Evolutionary conservation across 2,888 invertebrate species (phyloP), one percentile per base, ranked within the genome.

Genomic region (Invenusta paracnida): DNA sequence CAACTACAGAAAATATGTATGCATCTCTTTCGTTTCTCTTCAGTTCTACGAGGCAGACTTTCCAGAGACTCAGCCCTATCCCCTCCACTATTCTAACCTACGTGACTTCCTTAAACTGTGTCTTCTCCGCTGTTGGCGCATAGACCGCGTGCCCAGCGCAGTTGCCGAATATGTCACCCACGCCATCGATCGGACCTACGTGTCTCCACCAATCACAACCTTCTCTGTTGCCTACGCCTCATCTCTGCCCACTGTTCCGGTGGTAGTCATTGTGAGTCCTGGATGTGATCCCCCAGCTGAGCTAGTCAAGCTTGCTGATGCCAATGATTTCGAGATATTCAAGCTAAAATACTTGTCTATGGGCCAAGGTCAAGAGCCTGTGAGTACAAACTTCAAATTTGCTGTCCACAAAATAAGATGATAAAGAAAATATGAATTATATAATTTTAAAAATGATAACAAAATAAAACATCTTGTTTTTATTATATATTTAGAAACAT

Each of bases 331-430:
- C 79, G 85, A 82, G 29, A 83, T 23, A 23, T 29, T 31, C 25
- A 31, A 27, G 67, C 27, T 87, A 25, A 87, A 86, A 29, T 85
- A 79, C 79, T 29, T 87, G 11, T 87, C 87, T 1, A 73, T 87
- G 86, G 87, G 87, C 17, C 86, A 87, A 30, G 87, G 87, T 81
- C 87, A 87, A 79, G 87, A 87, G 29, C 17, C 28, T 28, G 86
- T 86, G 30, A 85, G 48, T 29, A 29, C n/a, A 17, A 30, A 29
- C n/a, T n/a, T n/a, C n/a, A n/a, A n/a, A n/a, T n/a, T n/a, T n/a
- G n/a, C n/a, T n/a, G n/a, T n/a, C n/a, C n/a, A n/a, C n/a, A n/a
- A n/a, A n/a, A n/a, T n/a, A n/a, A n/a, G n/a, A n/a, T n/a, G n/a
- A n/a, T n/a, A n/a, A n/a, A n/a, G n/a, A n/a, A n/a, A n/a, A n/a